Conservation (phyloP, 1,140 invertebrate species). For the Saccostrea glomerata region DNA sequence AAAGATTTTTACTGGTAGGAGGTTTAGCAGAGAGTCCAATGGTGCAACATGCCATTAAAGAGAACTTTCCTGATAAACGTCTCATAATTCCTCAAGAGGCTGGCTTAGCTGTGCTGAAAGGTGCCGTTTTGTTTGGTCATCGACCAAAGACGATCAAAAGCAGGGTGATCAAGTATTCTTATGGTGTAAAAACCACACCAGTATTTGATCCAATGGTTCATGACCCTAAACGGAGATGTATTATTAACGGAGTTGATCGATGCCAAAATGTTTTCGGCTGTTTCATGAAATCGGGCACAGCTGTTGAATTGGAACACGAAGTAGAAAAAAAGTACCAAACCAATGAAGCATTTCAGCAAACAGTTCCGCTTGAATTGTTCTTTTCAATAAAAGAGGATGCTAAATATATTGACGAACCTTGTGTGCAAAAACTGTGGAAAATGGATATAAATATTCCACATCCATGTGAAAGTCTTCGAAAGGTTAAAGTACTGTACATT, state of each 20-base stretch:
- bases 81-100: slow-evolving; percentile 58
- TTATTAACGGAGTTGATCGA: neutral
- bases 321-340: slow-evolving; percentile 28
- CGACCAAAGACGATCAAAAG: slow-evolving; percentile 49
- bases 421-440: slow-evolving; percentile 41
- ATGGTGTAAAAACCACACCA: slow-evolving; percentile 29
- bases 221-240: neutral
- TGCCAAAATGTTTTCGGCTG: slow-evolving; percentile 46
- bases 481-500: slow-evolving; percentile 38
- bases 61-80: slow-evolving; percentile 44
- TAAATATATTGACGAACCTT: slow-evolving; percentile 45
- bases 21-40: slow-evolving; percentile 59
- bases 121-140: slow-evolving; percentile 58
- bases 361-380: slow-evolving; percentile 37
- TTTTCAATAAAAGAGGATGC: neutral
- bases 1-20: slow-evolving; percentile 58
- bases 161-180: slow-evolving; percentile 48
- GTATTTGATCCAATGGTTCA: slow-evolving; percentile 45
- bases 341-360: neutral
- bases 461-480: neutral
- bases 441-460: slow-evolving; percentile 49
- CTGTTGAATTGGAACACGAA: slow-evolving; percentile 4
- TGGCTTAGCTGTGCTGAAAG: slow-evolving; percentile 57
- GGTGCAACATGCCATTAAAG: slow-evolving; percentile 54
- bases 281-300: slow-evolving; percentile 46